Percentiles rank a stretch among this genome's conserved stretches.
Evolutionary conservation across 2,113 vertebrate genomes (phyloP).

Genomic region (Aptenodytes patagonicus): DNA sequence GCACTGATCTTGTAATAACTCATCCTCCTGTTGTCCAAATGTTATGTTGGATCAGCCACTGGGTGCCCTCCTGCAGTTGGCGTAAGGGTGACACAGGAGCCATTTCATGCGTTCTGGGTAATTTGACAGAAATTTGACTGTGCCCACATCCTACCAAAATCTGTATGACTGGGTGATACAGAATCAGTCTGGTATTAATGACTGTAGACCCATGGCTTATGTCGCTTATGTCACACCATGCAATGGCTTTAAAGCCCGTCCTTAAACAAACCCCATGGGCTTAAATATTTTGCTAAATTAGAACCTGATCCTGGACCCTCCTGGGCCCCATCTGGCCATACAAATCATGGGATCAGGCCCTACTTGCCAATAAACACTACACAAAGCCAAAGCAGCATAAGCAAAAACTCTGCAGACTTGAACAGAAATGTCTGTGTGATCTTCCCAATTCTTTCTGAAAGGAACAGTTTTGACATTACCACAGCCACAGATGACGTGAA

Average conservation of each 20-base stretch:
- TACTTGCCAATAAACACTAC: background rate
- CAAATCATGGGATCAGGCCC: background rate
- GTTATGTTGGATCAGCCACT: background rate
- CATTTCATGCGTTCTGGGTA: background rate
- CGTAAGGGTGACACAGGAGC: background rate
- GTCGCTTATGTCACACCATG: background rate
- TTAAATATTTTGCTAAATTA: slow-evolving; percentile 12
- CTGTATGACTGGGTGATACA: background rate
- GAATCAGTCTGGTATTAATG: background rate
- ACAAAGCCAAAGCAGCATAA: slow-evolving; percentile 5
- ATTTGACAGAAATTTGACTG: background rate
- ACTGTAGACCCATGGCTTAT: background rate
- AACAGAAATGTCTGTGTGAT: slow-evolving; percentile 6
- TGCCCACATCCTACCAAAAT: background rate
- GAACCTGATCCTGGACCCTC: background rate
- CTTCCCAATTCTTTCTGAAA: slow-evolving; percentile 50
- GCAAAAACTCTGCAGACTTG: background rate
- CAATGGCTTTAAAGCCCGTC: background rate
- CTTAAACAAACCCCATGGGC: slow-evolving; percentile 13
- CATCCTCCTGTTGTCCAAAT: background rate
- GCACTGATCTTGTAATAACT: background rate
- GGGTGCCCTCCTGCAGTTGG: background rate
- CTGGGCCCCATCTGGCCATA: background rate
- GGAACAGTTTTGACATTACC: slow-evolving; percentile 48
- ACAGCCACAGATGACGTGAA: slow-evolving; percentile 19